Evolutionary conservation across 2,888 invertebrate genomes (phyloP).

Genomic region (Orthonevra nobilis): DNA sequence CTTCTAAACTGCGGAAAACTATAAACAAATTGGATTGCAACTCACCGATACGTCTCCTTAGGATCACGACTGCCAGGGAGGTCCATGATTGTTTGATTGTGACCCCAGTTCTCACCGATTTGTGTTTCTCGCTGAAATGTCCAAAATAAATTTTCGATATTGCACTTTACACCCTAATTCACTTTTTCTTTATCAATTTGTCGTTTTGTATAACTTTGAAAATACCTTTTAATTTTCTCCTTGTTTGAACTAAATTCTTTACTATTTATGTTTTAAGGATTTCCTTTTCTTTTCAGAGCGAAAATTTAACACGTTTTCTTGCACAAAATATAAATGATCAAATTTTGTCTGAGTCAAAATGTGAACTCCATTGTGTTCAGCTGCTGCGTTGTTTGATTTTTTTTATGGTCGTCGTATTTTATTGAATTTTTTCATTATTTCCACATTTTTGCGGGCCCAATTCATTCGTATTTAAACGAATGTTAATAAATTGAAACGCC

Average conservation of each 20-base stretch:
- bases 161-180: neutral
- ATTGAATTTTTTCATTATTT: slow-evolving; percentile 40
- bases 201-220: neutral
- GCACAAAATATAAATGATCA: too few relatives aligned
- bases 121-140: slow-evolving; percentile 32
- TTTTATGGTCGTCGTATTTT: slow-evolving; percentile 25
- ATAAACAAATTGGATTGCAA: slow-evolving; percentile 7
- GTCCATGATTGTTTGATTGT: slow-evolving; percentile 53
- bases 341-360: slow-evolving; percentile 32
- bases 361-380: slow-evolving; percentile 62
- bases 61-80: slow-evolving; percentile 61
- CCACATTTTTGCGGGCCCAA: slow-evolving; percentile 17
- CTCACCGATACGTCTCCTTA: slow-evolving; percentile 66
- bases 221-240: neutral
- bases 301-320: slow-evolving; percentile 10
- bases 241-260: neutral
- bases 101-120: slow-evolving; percentile 7
- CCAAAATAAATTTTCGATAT: slow-evolving; percentile 2
- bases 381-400: slow-evolving; percentile 60
- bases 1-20: neutral
- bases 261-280: neutral
- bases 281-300: slow-evolving; percentile 40
- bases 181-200: slow-evolving; percentile 8
- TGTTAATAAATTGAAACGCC: neutral
- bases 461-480: slow-evolving; percentile 19